Evolutionary conservation across 2,797 vertebrate genomes (phyloP).

Genomic region (Benthosema pterotum): DNA sequence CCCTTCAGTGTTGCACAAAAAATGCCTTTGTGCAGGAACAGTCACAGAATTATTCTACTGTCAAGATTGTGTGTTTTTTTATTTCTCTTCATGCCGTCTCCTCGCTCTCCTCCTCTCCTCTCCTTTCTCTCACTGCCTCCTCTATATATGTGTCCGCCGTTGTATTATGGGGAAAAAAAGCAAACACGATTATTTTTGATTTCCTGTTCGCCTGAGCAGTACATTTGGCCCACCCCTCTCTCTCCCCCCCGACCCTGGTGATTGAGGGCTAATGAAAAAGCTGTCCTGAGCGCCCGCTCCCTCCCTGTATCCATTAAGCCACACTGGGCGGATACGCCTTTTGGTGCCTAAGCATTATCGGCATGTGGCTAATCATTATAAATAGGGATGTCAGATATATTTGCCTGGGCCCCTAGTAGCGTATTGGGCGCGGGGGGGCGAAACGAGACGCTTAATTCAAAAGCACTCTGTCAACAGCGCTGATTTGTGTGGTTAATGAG

Average conservation of each 20-base stretch:
- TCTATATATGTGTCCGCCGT: conserved; percentile 65
- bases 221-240: conserved; percentile 88
- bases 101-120: conserved; percentile 8
- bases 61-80: conserved; percentile 50
- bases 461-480: conserved; percentile 99
- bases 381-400: too few species aligned
- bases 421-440: conserved; percentile 77
- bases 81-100: conserved; percentile 25
- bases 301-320: conserved; percentile 99
- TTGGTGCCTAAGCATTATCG: conserved; percentile 99
- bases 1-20: conserved; percentile 47
- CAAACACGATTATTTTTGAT: conserved; percentile 95
- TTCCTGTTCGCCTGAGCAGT: conserved; percentile 89
- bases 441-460: conserved; percentile 99
- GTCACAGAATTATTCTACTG: conserved; percentile 52
- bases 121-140: conserved; percentile 23
- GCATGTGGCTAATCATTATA: conserved; percentile 99
- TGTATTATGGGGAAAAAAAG: conserved; percentile 78
- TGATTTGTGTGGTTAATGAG: conserved; percentile 99
- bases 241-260: conserved; percentile 86
- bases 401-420: conserved; percentile 96
- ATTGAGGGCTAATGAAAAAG: conserved; percentile 99
- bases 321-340: conserved; percentile 99
- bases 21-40: conserved; percentile 50
- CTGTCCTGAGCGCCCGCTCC: conserved; percentile 96